phyloP scores from a whole-genome alignment of 2,888 invertebrate species.

The Polyommatus iphigenia region DNA sequence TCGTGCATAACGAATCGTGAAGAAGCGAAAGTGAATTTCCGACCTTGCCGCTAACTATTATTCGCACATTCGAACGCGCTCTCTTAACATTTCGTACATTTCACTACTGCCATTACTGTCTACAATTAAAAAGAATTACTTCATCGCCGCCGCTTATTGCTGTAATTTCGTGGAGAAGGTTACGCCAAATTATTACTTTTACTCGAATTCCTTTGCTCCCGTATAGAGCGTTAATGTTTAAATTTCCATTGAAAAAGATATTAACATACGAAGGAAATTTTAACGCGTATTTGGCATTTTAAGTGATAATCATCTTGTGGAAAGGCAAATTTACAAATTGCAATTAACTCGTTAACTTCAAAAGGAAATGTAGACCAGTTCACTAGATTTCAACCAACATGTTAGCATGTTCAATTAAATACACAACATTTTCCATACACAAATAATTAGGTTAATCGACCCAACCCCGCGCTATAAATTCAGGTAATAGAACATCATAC shows the following conservation, averaged over 20 bases:
- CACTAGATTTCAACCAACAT: not conserved
- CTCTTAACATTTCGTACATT: conserved; percentile 28
- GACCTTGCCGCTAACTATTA: conserved; percentile 54
- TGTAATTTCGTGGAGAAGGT: conserved; percentile 5
- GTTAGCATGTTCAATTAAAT: not conserved
- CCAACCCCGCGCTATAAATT: conserved; percentile 25
- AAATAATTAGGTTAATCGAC: conserved; percentile 30
- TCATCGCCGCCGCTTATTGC: conserved; percentile 5
- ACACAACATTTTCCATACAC: not conserved
- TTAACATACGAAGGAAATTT: not conserved
- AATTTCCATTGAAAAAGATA: not conserved
- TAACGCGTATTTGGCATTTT: not conserved
- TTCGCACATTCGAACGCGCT: conserved; percentile 28
- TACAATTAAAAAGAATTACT: conserved; percentile 11
- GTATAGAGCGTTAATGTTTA: not conserved
- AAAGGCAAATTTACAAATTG: not conserved
- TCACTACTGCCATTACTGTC: conserved; percentile 22
- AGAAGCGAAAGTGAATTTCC: conserved; percentile 63
- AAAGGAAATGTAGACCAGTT: not conserved
- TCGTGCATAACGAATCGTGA: conserved; percentile 53
- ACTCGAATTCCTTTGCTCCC: conserved; percentile 12
- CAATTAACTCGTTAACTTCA: not conserved
- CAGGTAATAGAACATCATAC: conserved; percentile 8
- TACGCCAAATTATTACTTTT: conserved; percentile 5
- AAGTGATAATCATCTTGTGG: not conserved